A percentile compares a stretch with the other conserved stretches of the same genome.
Evolutionary conservation across 1,140 invertebrate genomes (phyloP).

Genomic region (Leptinotarsa defecta): DNA sequence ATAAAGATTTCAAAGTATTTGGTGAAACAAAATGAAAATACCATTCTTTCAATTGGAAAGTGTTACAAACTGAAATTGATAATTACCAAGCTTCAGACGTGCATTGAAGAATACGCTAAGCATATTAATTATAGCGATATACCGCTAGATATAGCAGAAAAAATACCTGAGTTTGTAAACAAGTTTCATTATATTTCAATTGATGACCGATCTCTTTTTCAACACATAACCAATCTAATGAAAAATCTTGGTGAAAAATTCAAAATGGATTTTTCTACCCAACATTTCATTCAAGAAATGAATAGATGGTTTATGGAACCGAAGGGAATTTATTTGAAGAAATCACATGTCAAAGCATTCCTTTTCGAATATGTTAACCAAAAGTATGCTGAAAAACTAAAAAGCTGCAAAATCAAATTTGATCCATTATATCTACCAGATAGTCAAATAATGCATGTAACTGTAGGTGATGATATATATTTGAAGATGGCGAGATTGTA

Average conservation of each 20-base stretch:
- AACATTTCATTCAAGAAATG: conserved; percentile 1
- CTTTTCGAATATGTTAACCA: not conserved
- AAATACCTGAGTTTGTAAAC: not conserved
- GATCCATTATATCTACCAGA: not conserved
- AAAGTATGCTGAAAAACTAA: not conserved
- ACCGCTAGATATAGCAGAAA: not conserved
- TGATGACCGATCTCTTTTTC: not conserved
- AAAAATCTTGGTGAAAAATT: not conserved
- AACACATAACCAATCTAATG: not conserved
- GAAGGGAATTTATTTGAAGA: not conserved
- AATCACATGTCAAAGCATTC: conserved; percentile 1
- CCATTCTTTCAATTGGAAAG: too few relatives aligned
- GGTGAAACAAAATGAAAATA: not conserved
- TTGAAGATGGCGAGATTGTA: not conserved
- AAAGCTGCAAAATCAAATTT: not conserved
- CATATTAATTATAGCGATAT: not conserved
- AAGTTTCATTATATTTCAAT: not conserved
- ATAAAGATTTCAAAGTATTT: not conserved
- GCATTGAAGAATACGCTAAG: not conserved
- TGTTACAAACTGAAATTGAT: not conserved
- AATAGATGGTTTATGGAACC: not conserved
- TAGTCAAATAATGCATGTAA: not conserved
- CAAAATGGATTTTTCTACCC: not conserved
- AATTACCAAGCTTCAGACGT: not conserved
- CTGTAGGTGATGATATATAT: not conserved